Percentiles rank a stretch among this genome's conserved stretches.
Conservation (phyloP, 2,113 vertebrate species). For the Nothobranchius furzeri region DNA sequence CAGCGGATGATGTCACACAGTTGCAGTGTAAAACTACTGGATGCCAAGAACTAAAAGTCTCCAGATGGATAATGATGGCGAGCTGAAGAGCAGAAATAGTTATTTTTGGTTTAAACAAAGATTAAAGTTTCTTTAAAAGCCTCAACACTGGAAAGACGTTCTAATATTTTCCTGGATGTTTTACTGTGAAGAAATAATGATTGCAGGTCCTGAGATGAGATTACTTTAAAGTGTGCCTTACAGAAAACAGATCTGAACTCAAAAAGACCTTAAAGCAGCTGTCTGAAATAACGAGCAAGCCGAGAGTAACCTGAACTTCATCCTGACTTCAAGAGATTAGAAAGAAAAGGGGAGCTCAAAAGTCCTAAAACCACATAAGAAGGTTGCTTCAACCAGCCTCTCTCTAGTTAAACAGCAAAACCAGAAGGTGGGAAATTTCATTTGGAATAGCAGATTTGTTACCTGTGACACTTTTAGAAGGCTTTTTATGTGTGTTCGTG, state of each 20-base stretch:
- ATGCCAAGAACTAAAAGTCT: conserved; percentile 23
- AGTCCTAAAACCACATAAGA: conserved; percentile 63
- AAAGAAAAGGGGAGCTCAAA: conserved; percentile 68
- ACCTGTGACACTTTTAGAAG: too few relatives aligned
- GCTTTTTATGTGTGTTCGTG: too few relatives aligned
- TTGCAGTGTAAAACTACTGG: conserved; percentile 55
- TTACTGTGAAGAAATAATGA: conserved; percentile 43
- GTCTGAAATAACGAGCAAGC: conserved; percentile 66
- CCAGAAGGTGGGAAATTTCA: too few relatives aligned
- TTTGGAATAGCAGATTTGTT: too few relatives aligned
- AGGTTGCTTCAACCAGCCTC: conserved; percentile 29
- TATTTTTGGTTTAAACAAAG: conserved; percentile 32
- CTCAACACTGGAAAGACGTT: neutral
- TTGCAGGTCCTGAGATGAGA: conserved; percentile 41
- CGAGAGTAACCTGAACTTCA: conserved; percentile 58
- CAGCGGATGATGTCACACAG: conserved; percentile 63
- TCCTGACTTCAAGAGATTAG: conserved; percentile 72
- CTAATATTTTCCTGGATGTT: conserved; percentile 28
- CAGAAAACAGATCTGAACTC: conserved; percentile 47
- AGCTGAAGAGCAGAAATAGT: conserved; percentile 13
- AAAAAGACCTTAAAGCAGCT: conserved; percentile 49
- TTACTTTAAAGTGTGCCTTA: conserved; percentile 26
- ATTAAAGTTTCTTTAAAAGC: conserved; percentile 26
- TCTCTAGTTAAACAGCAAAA: too few relatives aligned
- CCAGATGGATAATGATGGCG: conserved; percentile 32